phyloP scores from a whole-genome alignment of 92 coral and sea anemone species.

The Pocillopora meandrina region DNA sequence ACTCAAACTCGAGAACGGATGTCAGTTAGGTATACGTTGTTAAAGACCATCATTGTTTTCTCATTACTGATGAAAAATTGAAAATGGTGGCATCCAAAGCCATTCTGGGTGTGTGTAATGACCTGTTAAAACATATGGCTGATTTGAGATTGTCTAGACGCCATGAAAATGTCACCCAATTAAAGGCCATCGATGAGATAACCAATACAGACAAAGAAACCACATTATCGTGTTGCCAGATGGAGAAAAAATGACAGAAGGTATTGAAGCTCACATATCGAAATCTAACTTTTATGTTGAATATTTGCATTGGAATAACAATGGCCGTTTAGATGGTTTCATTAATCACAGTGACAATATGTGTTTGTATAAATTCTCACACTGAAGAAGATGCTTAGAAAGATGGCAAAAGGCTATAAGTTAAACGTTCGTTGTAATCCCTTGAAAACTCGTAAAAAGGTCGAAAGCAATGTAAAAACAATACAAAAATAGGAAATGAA shows the following conservation, averaged over 20 bases:
- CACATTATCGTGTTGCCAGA: constrained; percentile 41
- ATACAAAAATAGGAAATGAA: too few species aligned
- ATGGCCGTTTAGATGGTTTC: constrained; percentile 43
- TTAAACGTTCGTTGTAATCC: too few species aligned
- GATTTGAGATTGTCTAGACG: neutral
- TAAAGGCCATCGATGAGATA: too few species aligned
- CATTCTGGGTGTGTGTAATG: constrained; percentile 47
- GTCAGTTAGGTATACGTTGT: neutral
- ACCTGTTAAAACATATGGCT: constrained; percentile 38
- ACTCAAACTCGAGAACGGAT: neutral
- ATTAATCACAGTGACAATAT: too few species aligned
- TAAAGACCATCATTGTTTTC: constrained; percentile 46
- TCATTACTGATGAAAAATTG: constrained; percentile 30
- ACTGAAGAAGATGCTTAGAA: too few species aligned
- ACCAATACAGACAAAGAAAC: too few species aligned
- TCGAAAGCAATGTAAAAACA: too few species aligned
- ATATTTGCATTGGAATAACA: constrained; percentile 43
- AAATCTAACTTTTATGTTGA: constrained; percentile 18
- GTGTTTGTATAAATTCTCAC: too few species aligned
- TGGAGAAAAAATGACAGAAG: constrained; percentile 14
- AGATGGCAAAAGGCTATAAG: too few species aligned
- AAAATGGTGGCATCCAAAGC: constrained; percentile 40
- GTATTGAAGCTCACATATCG: neutral
- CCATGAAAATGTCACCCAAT: too few species aligned
- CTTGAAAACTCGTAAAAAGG: too few species aligned